Evolutionary conservation across 2,888 invertebrate species (phyloP), one percentile per base, ranked within the genome.

Genomic region (Acrocera orbiculus): DNA sequence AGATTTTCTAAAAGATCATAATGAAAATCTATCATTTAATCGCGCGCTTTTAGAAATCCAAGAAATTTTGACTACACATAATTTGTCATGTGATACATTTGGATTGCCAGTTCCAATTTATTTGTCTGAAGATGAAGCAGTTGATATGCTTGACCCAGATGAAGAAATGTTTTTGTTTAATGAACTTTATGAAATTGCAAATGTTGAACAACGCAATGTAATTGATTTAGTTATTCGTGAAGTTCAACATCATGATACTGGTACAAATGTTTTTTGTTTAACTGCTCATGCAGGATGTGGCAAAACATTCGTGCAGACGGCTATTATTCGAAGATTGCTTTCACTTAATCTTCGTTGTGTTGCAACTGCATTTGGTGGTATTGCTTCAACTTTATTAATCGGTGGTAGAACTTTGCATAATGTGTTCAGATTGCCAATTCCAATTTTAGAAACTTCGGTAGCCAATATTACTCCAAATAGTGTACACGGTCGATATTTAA

Each of bases 351-450:
- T 20, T n/a, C 4, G 22, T 20, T 33, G 27, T 16, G 22, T 28
- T 32, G 20, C 27, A 11, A 38, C 35, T 16, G 35, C 35, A 9
- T 38, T 35, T 13, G 35, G 35, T 29, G 34, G 32, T 9, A 39
- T 34, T 15, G 35, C 39, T 20, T 34, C 35, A 27, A 40, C 39
- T 13, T 25, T 40, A 20, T 34, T 37, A 22, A 26, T 32, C 23
- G 23, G 30, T n/a, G 39, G 35, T 11, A 30, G 37, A 34, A 37
- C 35, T 4, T 28, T 35, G 23, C 36, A 39, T 27, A 36, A 25
- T 31, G 34, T 11, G 6, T 39, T 39, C 13, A 36, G 34, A 35
- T 30, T 23, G 49, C 49, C 51, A 38, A 48, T 13, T 35, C 45
- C 16, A 39, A 11, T 30, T 16, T 16, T 25, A 10, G 34, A 34